Conservation (phyloP, 2,113 vertebrate genomes). For the Nannospalax galili region DNA sequence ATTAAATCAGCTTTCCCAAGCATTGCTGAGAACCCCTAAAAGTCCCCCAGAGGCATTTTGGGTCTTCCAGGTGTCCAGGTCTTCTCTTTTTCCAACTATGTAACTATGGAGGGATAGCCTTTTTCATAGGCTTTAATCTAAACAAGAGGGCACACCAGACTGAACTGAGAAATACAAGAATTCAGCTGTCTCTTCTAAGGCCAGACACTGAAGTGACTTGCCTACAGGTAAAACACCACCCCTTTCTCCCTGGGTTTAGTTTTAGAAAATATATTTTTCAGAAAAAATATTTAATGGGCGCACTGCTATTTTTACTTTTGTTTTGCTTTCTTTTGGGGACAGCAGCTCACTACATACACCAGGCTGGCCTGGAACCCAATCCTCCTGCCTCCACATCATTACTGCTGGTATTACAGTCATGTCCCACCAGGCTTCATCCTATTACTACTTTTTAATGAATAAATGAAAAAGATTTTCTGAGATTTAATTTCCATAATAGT, state of each 20-base stretch:
- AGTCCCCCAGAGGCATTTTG: not conserved
- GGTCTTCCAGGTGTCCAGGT: not conserved
- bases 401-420: not conserved
- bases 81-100: not conserved
- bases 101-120: not conserved
- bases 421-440: not conserved
- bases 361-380: not conserved
- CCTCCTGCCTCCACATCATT: not conserved
- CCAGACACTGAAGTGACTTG: not conserved
- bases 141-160: not conserved
- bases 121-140: not conserved
- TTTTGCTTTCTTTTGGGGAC: not conserved
- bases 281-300: not conserved
- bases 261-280: constrained; percentile 7
- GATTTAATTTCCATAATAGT: constrained; percentile 53
- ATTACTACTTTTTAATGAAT: not conserved
- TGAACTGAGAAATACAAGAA: not conserved
- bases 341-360: not conserved
- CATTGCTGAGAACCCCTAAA: not conserved
- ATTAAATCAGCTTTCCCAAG: constrained; percentile 19
- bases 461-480: constrained; percentile 5
- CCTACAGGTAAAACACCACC: constrained; percentile 13
- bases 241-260: not conserved
- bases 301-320: not conserved
- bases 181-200: not conserved